These are phyloP conservation scores for Nilaparvata lugens DNA, from an alignment of 1,140 invertebrate genomes.

Conservation along the genomic window DNA sequence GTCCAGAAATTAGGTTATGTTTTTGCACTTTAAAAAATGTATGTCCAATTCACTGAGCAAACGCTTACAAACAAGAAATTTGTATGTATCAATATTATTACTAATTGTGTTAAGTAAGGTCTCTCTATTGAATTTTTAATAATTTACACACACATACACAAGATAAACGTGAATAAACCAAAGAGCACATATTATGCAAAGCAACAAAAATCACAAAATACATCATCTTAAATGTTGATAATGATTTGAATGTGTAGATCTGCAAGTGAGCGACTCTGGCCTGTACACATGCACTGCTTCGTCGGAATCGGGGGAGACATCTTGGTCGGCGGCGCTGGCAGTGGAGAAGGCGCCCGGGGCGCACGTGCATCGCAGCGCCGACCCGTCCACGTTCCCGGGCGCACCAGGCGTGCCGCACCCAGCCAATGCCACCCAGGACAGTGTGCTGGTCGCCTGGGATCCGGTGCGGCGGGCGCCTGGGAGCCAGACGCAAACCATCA, in stretches of 20 bases:
- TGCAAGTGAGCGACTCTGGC: constrained; percentile 60
- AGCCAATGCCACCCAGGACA: constrained; percentile 61
- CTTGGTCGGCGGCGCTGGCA: constrained; percentile 68
- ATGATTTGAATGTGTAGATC: constrained; percentile 42
- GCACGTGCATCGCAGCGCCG: constrained; percentile 70
- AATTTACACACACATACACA: background rate
- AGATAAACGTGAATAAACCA: background rate
- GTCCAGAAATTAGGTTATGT: too few relatives aligned
- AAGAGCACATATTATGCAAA: background rate
- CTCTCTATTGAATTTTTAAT: too few relatives aligned
- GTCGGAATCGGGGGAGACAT: constrained; percentile 71
- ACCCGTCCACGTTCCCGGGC: constrained; percentile 61
- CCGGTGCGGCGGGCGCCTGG: too few relatives aligned
- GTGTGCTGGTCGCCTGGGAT: constrained; percentile 67
- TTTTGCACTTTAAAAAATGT: too few relatives aligned
- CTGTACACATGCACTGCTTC: constrained; percentile 74
- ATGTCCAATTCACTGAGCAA: too few relatives aligned
- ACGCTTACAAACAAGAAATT: too few relatives aligned
- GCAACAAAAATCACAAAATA: background rate
- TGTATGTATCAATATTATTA: too few relatives aligned
- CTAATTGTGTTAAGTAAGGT: too few relatives aligned
- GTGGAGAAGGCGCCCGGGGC: constrained; percentile 78
- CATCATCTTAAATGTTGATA: background rate
- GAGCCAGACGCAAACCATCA: background rate
- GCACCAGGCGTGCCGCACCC: constrained; percentile 62